Evolutionary conservation across 2,888 invertebrate species (phyloP).

Genomic region (Ditylenchus weischeri): DNA sequence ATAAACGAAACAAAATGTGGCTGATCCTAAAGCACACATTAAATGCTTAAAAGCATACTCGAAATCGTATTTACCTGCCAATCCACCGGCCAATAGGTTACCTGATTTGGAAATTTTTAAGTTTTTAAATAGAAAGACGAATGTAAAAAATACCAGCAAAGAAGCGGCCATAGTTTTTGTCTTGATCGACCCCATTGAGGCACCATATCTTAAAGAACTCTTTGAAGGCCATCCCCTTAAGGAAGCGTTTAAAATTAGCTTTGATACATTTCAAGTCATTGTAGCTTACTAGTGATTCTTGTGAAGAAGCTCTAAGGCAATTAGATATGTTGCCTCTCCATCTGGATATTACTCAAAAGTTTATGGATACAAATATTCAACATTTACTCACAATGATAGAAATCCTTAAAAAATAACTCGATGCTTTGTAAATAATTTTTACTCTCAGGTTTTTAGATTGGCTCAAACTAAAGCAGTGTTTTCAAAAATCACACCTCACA

Average conservation of each 20-base stretch:
- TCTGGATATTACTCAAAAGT: slow-evolving; percentile 59
- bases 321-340: slow-evolving; percentile 65
- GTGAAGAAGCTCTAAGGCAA: slow-evolving; percentile 57
- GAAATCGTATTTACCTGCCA: slow-evolving; percentile 68
- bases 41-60: no score
- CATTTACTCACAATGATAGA: no score
- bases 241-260: not conserved
- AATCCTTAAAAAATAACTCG: no score
- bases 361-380: no score
- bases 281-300: not conserved
- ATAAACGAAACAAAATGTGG: slow-evolving; percentile 88
- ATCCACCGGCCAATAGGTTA: slow-evolving; percentile 85
- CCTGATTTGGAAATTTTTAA: slow-evolving; percentile 28
- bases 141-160: slow-evolving; percentile 27
- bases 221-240: slow-evolving; percentile 51
- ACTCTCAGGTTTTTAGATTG: no score
- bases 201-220: slow-evolving; percentile 50
- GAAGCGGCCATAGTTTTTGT: slow-evolving; percentile 28
- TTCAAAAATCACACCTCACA: no score
- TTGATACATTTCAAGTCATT: not conserved
- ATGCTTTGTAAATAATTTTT: no score
- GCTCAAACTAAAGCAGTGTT: no score
- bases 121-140: not conserved
- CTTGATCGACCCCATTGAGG: slow-evolving; percentile 42
- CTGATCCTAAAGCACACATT: slow-evolving; percentile 64